A percentile compares a stretch with the other conserved stretches of the same genome.
Evolutionary conservation across 2,113 vertebrate species (phyloP).

Genomic region (Ramphastos sulfuratus): DNA sequence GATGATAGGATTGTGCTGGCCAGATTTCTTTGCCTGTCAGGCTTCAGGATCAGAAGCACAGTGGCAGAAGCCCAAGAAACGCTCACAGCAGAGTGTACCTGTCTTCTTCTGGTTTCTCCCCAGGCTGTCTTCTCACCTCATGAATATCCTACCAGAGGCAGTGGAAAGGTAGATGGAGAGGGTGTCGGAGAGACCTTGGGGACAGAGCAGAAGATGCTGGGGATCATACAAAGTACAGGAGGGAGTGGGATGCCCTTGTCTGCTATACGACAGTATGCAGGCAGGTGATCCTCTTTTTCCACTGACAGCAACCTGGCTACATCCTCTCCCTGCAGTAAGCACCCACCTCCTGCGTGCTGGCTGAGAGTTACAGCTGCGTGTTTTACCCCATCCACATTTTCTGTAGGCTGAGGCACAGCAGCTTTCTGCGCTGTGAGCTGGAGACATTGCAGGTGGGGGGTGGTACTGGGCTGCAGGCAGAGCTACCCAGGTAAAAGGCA

Average conservation of each 20-base stretch:
- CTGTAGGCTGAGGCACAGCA: neutral
- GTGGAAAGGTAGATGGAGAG: constrained; percentile 18
- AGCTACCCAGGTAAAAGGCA: rapidly evolving
- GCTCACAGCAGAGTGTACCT: neutral
- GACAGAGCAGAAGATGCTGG: neutral
- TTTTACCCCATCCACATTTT: neutral
- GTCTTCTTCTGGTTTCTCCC: constrained; percentile 12
- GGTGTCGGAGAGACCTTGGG: neutral
- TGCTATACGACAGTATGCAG: rapidly evolving
- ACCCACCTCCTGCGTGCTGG: rapidly evolving
- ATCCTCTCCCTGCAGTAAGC: neutral
- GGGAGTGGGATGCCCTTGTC: neutral
- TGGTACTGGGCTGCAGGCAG: neutral
- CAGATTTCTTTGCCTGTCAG: constrained; percentile 50
- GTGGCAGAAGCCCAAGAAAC: constrained; percentile 58
- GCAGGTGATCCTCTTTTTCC: neutral
- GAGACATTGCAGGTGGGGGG: rapidly evolving
- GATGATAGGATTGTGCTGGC: neutral
- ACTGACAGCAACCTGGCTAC: constrained; percentile 20
- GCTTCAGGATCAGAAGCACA: constrained; percentile 54
- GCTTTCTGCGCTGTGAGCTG: neutral
- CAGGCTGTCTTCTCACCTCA: neutral
- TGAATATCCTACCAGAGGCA: neutral
- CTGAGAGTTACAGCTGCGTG: rapidly evolving
- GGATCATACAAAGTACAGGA: neutral